phyloP scores from a whole-genome alignment of 1,140 invertebrate genomes.

The Heliconius hermathena region DNA sequence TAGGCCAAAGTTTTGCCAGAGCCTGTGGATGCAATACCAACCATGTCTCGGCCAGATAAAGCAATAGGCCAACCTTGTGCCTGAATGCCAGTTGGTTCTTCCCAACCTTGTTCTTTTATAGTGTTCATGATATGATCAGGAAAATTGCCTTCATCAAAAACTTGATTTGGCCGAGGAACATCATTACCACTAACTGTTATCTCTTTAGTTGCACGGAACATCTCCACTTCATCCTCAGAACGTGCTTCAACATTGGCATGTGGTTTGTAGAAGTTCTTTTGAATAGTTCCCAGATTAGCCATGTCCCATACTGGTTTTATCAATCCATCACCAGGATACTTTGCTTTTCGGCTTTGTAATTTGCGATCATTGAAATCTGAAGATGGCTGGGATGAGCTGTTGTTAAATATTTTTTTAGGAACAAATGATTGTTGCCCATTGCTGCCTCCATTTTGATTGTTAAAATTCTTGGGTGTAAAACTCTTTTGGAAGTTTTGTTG shows the following conservation, averaged over 20 bases:
- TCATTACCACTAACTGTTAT: constrained; percentile 94
- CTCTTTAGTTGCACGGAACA: constrained; percentile 88
- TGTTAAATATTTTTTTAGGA: constrained; percentile 67
- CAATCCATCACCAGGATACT: constrained; percentile 89
- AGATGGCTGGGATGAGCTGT: constrained; percentile 46
- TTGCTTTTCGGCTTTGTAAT: constrained; percentile 84
- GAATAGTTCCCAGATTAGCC: constrained; percentile 89
- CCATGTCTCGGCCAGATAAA: constrained; percentile 94
- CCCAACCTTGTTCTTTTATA: constrained; percentile 91
- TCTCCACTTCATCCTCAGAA: constrained; percentile 87
- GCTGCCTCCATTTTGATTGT: constrained; percentile 63
- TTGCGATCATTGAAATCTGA: constrained; percentile 80
- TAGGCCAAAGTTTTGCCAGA: constrained; percentile 95
- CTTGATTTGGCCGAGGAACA: constrained; percentile 92
- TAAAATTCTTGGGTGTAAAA: constrained; percentile 66
- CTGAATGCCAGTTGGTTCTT: constrained; percentile 93
- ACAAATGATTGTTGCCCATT: constrained; percentile 66
- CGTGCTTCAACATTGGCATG: constrained; percentile 89
- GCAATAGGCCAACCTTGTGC: constrained; percentile 96
- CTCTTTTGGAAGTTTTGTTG: constrained; percentile 69
- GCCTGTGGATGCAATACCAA: constrained; percentile 97
- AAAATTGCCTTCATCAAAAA: constrained; percentile 94
- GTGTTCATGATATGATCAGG: constrained; percentile 91
- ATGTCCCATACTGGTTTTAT: constrained; percentile 94
- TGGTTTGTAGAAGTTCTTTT: constrained; percentile 96